These are phyloP conservation scores for Enteromius unitaeniatus DNA, from an alignment of 2,797 vertebrate genomes.

Conservation along the genomic window DNA sequence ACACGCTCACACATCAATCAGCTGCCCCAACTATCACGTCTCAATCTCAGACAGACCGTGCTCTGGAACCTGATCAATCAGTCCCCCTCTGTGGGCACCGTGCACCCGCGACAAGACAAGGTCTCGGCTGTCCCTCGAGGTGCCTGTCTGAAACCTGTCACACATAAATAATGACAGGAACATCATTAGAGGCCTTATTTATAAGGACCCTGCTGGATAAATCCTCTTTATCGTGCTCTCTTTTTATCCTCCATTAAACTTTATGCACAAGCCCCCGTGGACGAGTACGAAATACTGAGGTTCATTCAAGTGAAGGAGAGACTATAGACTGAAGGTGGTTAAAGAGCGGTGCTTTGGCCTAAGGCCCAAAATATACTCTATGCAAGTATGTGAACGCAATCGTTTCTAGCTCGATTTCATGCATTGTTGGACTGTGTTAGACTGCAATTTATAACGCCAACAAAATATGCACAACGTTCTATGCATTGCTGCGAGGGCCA, in stretches of 20 bases:
- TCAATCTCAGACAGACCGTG: slow-evolving; percentile 51
- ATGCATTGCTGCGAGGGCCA: not conserved
- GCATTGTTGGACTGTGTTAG: not conserved
- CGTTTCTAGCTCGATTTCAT: not conserved
- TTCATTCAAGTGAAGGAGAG: slow-evolving; percentile 48
- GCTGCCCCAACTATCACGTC: slow-evolving; percentile 46
- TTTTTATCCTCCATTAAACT: slow-evolving; percentile 62
- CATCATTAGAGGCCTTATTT: slow-evolving; percentile 63
- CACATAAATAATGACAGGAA: slow-evolving; percentile 62
- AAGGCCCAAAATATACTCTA: not conserved
- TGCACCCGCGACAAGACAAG: slow-evolving; percentile 55
- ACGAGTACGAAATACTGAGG: slow-evolving; percentile 34
- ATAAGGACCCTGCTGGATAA: slow-evolving; percentile 58
- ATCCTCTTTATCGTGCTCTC: slow-evolving; percentile 57
- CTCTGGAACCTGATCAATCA: slow-evolving; percentile 58
- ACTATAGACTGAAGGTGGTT: slow-evolving; percentile 20
- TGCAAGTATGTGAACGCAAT: not conserved
- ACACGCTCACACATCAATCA: slow-evolving; percentile 46
- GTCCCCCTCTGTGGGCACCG: slow-evolving; percentile 36
- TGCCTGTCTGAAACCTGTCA: slow-evolving; percentile 51
- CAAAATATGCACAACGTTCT: not conserved
- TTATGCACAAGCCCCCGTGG: slow-evolving; percentile 51
- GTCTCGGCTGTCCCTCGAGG: slow-evolving; percentile 50
- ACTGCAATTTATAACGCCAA: not conserved
- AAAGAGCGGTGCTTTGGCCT: slow-evolving; percentile 19